phyloP scores from a whole-genome alignment of 2,113 vertebrate species.

The Mormyrus iriodes region DNA sequence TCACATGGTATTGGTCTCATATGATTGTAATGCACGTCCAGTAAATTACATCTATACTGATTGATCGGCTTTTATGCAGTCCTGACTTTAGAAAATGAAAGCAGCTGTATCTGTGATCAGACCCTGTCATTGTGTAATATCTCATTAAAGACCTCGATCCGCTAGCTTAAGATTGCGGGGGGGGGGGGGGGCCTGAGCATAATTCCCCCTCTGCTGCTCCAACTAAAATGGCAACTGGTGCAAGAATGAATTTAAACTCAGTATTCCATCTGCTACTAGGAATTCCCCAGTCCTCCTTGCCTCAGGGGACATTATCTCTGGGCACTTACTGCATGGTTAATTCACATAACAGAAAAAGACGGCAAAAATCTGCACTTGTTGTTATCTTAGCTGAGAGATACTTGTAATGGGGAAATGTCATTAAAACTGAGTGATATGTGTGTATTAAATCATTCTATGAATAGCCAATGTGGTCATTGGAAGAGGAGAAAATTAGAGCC shows the following conservation, averaged over 20 bases:
- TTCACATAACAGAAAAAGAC: not conserved
- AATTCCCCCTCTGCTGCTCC: not conserved
- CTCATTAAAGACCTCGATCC: not conserved
- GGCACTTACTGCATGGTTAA: not conserved
- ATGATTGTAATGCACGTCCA: not conserved
- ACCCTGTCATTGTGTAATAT: not conserved
- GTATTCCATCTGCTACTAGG: not conserved
- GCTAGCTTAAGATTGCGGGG: not conserved
- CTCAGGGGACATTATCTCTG: not conserved
- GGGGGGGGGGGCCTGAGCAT: not conserved
- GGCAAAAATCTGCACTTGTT: not conserved
- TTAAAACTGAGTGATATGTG: not conserved
- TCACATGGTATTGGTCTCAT: not conserved
- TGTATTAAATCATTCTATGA: not conserved
- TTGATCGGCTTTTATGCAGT: not conserved
- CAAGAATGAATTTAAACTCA: not conserved
- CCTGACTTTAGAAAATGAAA: not conserved
- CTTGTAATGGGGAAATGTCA: not conserved
- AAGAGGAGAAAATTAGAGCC: not conserved
- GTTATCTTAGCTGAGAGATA: not conserved
- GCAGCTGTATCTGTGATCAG: not conserved
- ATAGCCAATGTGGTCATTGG: not conserved
- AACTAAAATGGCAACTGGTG: not conserved
- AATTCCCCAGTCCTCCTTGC: not conserved
- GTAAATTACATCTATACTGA: not conserved